Conservation (phyloP, 92 coral and sea anemone genomes). For the Parazoanthus swiftii region DNA sequence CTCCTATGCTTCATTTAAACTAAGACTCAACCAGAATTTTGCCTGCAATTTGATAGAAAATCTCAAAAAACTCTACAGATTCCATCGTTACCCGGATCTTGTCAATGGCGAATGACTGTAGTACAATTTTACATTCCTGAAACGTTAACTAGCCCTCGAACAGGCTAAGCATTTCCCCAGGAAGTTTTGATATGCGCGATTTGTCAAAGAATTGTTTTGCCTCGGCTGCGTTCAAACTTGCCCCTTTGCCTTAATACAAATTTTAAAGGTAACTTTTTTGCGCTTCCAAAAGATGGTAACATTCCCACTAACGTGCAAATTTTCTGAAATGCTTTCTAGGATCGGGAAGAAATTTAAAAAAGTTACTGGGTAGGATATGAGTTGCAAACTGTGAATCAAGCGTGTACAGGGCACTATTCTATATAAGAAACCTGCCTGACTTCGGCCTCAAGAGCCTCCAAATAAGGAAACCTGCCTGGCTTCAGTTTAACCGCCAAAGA, state of each 20-base stretch:
- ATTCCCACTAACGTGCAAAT: conserved; percentile 24
- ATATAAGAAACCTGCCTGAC: too few species aligned
- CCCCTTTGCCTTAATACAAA: not conserved
- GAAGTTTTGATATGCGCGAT: not conserved
- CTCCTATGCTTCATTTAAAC: not conserved
- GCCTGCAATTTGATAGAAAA: conserved; percentile 4
- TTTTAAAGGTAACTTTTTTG: conserved; percentile 17
- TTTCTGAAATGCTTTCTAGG: not conserved
- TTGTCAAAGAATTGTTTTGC: not conserved
- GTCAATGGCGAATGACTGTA: not conserved
- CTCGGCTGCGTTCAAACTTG: not conserved
- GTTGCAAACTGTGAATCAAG: too few species aligned
- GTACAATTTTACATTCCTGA: conserved; percentile 1
- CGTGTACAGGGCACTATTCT: too few species aligned
- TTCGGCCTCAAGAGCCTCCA: too few species aligned
- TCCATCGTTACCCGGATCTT: conserved; percentile 9
- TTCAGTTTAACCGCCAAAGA: too few species aligned
- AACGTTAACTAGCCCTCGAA: not conserved
- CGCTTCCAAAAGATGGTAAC: too few species aligned
- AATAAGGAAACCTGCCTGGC: too few species aligned
- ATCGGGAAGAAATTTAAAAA: too few species aligned
- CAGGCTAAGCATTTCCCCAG: not conserved
- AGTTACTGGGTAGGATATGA: too few species aligned
- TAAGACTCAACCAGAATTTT: conserved; percentile 1
- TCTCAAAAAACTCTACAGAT: conserved; percentile 6